Evolutionary conservation across 2,797 vertebrate genomes (phyloP).

Genomic region (Ispidina lecontei): DNA sequence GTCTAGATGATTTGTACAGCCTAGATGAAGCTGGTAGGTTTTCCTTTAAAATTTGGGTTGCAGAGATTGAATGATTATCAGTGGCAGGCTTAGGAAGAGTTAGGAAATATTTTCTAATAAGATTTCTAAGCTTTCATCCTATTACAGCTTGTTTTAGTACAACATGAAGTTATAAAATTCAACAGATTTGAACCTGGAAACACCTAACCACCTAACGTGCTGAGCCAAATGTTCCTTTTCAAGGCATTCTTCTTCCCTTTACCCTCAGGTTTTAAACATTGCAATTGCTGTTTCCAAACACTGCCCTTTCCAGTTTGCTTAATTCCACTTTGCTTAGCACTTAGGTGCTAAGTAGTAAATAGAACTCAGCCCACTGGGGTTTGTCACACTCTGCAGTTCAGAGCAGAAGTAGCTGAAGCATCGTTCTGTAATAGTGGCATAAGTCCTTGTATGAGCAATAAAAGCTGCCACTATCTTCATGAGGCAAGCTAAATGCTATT

Average conservation of each 20-base stretch:
- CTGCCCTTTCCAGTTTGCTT: background rate
- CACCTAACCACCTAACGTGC: background rate
- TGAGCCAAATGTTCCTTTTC: background rate
- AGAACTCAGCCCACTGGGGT: background rate
- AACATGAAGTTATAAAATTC: background rate
- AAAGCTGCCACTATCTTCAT: conserved; percentile 50
- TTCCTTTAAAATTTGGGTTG: background rate
- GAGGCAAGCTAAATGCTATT: conserved; percentile 51
- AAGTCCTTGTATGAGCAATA: conserved; percentile 53
- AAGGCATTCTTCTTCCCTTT: background rate
- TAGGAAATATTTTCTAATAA: background rate
- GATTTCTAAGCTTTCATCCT: background rate
- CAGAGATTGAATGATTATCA: background rate
- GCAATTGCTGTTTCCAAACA: background rate
- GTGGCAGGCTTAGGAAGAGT: background rate
- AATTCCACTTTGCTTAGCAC: background rate
- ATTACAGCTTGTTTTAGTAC: background rate
- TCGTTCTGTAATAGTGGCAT: background rate
- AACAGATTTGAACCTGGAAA: background rate
- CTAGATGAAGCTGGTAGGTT: background rate
- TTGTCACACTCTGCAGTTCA: background rate
- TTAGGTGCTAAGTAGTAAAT: conserved; percentile 19
- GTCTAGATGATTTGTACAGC: background rate
- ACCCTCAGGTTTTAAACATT: background rate
- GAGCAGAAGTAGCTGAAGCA: conserved; percentile 28